Base-by-base conservation (phyloP, 2,113 vertebrate species). In the Suncus etruscus region DNA sequence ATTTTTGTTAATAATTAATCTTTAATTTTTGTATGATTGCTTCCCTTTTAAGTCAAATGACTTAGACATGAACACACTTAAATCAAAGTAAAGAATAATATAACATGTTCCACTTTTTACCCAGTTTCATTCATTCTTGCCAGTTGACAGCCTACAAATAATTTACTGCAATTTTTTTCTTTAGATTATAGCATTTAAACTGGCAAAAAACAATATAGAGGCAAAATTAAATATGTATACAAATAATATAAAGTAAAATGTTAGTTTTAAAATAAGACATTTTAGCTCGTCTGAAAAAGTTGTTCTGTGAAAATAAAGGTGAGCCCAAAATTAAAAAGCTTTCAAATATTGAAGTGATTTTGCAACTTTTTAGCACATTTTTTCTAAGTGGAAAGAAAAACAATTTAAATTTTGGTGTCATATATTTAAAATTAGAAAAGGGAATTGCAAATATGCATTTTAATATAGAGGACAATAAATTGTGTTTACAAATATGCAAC, bases 91-190 rank as follows among this genome's bases (percentile, higher is more conserved):
- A 96, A 31, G 0, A 92, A 39, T 87, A 79, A 18, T 81, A 14
- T 8, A 75, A 11, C 58, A 83, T 76, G n/a, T 95, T 94, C 65
- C 27, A 32, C 3, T 39, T 96, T 92, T 76, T 86, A 83, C 25
- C 39, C 51, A 8, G 63, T 20, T 86, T 88, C 92, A 70, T 77
- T 3, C 0, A 7, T 80, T 73, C 82, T 85, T 65, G 54, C 15
- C 63, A 47, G 58, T 24, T 81, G 48, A 58, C 14, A 89, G 20
- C 24, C 88, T 80, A 75, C 47, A 90, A 68, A 88, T 78, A 83
- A 83, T 83, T 84, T 86, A 29, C 50, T 73, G 10, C 61, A 84
- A 81, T 16, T 58, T 91, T 94, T 94, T 69, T 48, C 63, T 82
- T 69, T 72, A 45, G 32, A 18, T 12, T 86, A n/a, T 31, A 18